Evolutionary conservation across 1,140 invertebrate genomes (phyloP).

Genomic region (Brachystomella parvula): DNA sequence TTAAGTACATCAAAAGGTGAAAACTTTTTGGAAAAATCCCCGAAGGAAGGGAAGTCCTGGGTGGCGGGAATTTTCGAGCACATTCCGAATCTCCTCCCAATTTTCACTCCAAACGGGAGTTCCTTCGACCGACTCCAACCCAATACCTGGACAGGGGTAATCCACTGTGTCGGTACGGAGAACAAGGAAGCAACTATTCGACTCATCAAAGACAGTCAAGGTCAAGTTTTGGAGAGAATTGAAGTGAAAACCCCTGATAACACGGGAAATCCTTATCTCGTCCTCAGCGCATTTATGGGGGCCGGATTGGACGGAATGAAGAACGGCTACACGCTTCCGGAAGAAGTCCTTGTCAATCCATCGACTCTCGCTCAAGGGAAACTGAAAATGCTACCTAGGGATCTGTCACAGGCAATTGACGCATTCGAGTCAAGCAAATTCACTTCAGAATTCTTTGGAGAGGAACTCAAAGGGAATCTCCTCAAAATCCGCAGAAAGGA

Average conservation of each 20-base stretch:
- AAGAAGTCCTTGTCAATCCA: not conserved
- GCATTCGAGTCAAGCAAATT: not conserved
- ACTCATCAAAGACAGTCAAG: not conserved
- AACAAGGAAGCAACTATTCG: conserved; percentile 2
- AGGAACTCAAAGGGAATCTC: not conserved
- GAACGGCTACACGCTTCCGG: not conserved
- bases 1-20: not conserved
- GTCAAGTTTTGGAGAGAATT: not conserved
- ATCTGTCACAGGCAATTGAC: not conserved
- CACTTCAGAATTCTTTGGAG: not conserved
- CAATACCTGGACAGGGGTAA: not conserved
- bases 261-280: not conserved
- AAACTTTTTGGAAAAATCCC: not conserved
- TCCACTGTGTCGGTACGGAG: not conserved
- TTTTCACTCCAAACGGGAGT: not conserved
- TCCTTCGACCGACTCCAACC: not conserved
- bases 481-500: not conserved
- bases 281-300: not conserved
- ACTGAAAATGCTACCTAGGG: not conserved
- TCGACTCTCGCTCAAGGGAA: not conserved
- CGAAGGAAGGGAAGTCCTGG: not conserved
- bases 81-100: not conserved
- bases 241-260: not conserved
- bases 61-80: not conserved
- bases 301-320: not conserved